These are phyloP conservation scores for Actenoides lindsayi DNA, from an alignment of 2,113 vertebrate species.

Conservation along the genomic window DNA sequence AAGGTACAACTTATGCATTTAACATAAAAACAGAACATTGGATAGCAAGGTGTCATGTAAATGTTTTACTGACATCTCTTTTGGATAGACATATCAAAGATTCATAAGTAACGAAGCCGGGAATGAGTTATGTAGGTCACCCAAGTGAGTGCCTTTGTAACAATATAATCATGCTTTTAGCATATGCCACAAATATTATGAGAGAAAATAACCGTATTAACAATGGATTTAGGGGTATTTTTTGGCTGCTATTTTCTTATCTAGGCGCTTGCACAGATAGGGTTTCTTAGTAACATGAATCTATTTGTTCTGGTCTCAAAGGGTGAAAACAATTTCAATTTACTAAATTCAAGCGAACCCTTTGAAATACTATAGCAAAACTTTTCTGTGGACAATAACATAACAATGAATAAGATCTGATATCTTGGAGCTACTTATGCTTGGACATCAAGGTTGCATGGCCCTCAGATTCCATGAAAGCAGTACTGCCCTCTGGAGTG, in stretches of 20 bases:
- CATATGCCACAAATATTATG: background rate
- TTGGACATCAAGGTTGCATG: background rate
- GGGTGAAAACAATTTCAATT: background rate
- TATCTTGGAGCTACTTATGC: background rate
- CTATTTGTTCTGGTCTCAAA: background rate
- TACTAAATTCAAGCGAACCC: background rate
- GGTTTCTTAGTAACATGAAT: constrained; percentile 14
- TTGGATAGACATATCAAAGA: background rate
- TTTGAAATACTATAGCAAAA: background rate
- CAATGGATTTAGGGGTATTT: background rate
- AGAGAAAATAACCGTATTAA: constrained; percentile 15
- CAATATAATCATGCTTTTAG: background rate
- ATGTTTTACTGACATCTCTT: background rate
- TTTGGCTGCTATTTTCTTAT: background rate
- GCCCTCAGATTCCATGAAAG: background rate
- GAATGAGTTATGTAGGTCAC: background rate
- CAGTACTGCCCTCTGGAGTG: background rate
- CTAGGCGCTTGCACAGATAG: background rate
- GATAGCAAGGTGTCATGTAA: background rate
- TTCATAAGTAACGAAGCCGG: background rate
- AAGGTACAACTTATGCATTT: background rate
- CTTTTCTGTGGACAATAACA: background rate
- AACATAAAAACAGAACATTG: background rate
- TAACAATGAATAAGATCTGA: background rate
- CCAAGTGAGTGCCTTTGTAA: background rate